Conservation (phyloP, 2,888 invertebrate genomes). For the Biston stratarius region DNA sequence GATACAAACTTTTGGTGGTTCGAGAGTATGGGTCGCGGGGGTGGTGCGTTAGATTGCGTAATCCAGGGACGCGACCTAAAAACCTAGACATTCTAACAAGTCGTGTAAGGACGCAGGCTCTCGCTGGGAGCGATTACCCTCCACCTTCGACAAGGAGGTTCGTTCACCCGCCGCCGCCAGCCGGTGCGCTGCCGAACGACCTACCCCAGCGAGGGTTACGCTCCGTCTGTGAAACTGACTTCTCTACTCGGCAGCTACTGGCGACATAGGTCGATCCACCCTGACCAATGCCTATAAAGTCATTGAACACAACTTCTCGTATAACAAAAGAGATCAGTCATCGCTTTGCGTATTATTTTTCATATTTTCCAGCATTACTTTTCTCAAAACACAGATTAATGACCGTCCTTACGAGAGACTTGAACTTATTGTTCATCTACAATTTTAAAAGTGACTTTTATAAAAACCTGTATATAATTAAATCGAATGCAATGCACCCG, state of each 20-base stretch:
- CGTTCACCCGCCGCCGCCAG: slow-evolving; percentile 62
- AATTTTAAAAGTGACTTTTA: slow-evolving; percentile 34
- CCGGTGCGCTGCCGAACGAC: slow-evolving; percentile 46
- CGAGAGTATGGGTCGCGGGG: slow-evolving; percentile 52
- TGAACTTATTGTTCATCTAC: slow-evolving; percentile 29
- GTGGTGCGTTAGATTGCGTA: slow-evolving; percentile 60
- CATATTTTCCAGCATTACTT: slow-evolving; percentile 10
- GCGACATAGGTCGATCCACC: slow-evolving; percentile 13
- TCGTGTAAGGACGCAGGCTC: slow-evolving; percentile 71
- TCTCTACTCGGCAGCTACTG: slow-evolving; percentile 6
- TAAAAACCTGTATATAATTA: slow-evolving; percentile 28
- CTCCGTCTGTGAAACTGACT: slow-evolving; percentile 43
- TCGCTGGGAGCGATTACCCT: slow-evolving; percentile 72
- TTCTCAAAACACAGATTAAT: slow-evolving; percentile 13
- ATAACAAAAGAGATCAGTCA: slow-evolving; percentile 17
- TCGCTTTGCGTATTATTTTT: not conserved
- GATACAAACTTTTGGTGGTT: slow-evolving; percentile 54
- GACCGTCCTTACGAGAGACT: slow-evolving; percentile 27
- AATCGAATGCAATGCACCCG: slow-evolving; percentile 31
- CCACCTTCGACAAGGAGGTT: slow-evolving; percentile 69
- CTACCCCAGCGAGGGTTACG: slow-evolving; percentile 51
- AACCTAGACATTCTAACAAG: slow-evolving; percentile 64
- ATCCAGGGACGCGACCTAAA: slow-evolving; percentile 65
- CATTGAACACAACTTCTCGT: slow-evolving; percentile 3
- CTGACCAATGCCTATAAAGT: slow-evolving; percentile 2